phyloP scores from a whole-genome alignment of 2,888 invertebrate genomes.

The Microctonus hyperodae region DNA sequence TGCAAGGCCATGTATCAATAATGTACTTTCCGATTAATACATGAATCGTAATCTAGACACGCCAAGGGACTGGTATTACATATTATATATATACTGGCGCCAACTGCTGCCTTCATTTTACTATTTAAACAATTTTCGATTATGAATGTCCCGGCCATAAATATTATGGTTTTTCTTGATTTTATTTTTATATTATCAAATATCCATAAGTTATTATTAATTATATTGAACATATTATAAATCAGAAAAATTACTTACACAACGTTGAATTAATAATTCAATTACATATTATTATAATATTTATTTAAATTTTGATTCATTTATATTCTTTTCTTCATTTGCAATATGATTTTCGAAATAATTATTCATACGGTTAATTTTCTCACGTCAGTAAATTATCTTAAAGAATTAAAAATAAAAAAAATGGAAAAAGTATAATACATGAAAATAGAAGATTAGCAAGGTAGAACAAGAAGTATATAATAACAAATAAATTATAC shows the following conservation, averaged over 20 bases:
- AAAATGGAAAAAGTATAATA: neutral
- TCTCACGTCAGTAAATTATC: neutral
- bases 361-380: neutral
- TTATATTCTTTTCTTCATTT: too few species aligned
- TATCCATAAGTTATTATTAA: neutral
- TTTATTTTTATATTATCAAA: neutral
- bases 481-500: neutral
- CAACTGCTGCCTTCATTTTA: slow-evolving; percentile 39
- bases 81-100: slow-evolving; percentile 47
- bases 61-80: slow-evolving; percentile 16
- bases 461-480: neutral
- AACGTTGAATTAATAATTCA: neutral
- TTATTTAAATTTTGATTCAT: neutral
- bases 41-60: slow-evolving; percentile 31
- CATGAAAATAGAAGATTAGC: neutral
- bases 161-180: neutral
- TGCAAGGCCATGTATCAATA: slow-evolving; percentile 11
- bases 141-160: neutral
- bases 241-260: neutral
- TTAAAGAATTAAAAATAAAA: neutral
- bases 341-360: neutral
- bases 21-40: slow-evolving; percentile 27
- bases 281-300: neutral
- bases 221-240: neutral
- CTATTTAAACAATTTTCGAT: neutral